Conservation (phyloP, 2,797 vertebrate genomes). For the Myiotriccus ornatus region DNA sequence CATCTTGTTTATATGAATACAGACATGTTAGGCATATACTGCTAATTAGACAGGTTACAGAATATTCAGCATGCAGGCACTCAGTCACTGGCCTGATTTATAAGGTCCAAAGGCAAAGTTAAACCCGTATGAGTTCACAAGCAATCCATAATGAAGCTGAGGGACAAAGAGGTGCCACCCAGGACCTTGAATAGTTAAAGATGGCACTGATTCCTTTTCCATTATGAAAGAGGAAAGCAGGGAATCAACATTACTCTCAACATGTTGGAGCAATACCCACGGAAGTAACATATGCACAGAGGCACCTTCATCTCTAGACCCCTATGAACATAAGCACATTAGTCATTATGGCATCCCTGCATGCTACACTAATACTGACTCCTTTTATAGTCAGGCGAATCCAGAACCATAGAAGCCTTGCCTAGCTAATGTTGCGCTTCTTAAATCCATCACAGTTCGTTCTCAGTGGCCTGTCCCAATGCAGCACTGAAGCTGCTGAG, state of each 20-base stretch:
- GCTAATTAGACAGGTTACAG: background rate
- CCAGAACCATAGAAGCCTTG: background rate
- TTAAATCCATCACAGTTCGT: accelerated
- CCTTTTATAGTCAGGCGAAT: background rate
- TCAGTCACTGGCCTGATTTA: background rate
- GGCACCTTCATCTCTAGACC: background rate
- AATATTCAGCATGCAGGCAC: background rate
- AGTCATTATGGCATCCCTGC: background rate
- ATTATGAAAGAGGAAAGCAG: background rate
- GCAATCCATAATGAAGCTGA: background rate
- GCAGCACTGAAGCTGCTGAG: background rate
- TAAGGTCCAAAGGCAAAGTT: background rate
- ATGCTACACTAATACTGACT: background rate
- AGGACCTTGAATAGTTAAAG: background rate
- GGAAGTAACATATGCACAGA: background rate
- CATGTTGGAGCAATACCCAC: accelerated
- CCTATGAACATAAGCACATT: background rate
- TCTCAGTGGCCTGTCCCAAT: background rate
- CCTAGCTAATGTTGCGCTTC: background rate
- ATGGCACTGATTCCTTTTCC: background rate
- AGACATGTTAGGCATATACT: background rate
- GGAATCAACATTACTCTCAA: background rate
- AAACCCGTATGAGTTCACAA: background rate
- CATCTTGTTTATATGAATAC: constrained; percentile 29
- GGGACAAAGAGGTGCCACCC: background rate